These are phyloP conservation scores for Leucoraja erinaceus DNA, from an alignment of 2,113 vertebrate species.

Conservation along the genomic window DNA sequence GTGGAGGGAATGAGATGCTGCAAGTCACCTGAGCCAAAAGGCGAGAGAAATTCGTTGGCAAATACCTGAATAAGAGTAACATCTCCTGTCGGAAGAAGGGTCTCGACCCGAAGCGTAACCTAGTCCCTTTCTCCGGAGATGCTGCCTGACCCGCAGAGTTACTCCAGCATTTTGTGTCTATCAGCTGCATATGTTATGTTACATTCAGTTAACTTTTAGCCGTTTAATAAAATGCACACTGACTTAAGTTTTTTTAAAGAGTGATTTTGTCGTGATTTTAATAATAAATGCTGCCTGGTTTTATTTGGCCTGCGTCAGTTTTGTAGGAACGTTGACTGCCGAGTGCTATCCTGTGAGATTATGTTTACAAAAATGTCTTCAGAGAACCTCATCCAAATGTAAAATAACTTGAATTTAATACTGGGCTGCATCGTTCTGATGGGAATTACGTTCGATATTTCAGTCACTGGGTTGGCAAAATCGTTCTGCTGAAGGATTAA, in stretches of 20 bases:
- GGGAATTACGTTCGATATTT: not conserved
- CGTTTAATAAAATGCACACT: not conserved
- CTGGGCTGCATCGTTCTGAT: not conserved
- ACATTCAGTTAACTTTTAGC: slow-evolving; percentile 1
- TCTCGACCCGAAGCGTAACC: no score
- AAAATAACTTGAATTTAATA: not conserved
- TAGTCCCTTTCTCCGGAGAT: no score
- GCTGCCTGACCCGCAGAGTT: no score
- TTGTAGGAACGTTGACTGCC: not conserved
- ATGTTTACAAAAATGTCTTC: not conserved
- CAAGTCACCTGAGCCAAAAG: not conserved
- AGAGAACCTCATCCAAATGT: not conserved
- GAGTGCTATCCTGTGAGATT: not conserved
- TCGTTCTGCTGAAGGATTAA: not conserved
- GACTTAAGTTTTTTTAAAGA: not conserved
- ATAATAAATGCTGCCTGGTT: not conserved
- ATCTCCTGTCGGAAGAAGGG: no score
- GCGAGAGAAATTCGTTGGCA: not conserved
- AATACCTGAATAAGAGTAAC: not conserved
- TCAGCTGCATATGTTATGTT: not conserved
- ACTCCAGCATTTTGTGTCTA: not conserved
- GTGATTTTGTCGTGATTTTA: not conserved
- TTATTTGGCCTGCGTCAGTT: not conserved
- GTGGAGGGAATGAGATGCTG: no score
- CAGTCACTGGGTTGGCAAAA: not conserved